Conservation (phyloP, 35 echinoderm and acorn worm genomes). For the Apostichopus californicus region DNA sequence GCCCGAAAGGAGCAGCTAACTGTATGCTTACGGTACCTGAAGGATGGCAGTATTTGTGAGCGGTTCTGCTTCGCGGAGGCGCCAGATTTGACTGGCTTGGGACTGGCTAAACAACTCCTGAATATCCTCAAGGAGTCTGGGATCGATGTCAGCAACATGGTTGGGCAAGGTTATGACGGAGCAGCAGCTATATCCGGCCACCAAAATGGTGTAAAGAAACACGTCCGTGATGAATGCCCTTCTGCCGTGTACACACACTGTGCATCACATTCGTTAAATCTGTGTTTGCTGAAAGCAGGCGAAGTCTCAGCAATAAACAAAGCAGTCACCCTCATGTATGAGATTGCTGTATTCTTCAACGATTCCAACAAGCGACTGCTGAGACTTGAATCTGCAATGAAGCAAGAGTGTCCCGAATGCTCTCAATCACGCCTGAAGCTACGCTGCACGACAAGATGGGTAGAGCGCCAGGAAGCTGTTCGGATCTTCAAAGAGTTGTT, state of each 20-base stretch:
- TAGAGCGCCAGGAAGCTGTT: constrained; percentile 1
- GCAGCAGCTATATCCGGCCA: too few species aligned
- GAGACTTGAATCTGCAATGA: background rate
- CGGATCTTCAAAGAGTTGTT: constrained; percentile 5
- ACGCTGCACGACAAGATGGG: background rate
- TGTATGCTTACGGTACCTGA: background rate
- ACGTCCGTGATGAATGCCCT: background rate
- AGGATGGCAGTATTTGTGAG: background rate
- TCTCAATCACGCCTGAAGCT: background rate
- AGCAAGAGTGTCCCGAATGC: background rate
- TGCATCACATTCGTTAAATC: background rate
- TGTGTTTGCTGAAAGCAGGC: background rate
- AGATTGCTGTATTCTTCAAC: background rate
- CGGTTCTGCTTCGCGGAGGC: background rate
- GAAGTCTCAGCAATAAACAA: background rate
- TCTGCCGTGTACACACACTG: background rate
- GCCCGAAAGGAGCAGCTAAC: background rate
- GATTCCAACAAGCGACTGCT: background rate
- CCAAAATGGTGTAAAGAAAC: too few species aligned
- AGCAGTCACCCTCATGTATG: background rate
- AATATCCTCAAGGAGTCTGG: background rate
- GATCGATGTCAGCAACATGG: too few species aligned
- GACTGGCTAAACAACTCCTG: background rate
- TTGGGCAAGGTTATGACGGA: too few species aligned
- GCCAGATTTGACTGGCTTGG: background rate